A percentile compares a stretch with the other conserved stretches of the same genome.
These are phyloP conservation scores for Bugulina stolonifera DNA, from an alignment of 2,888 invertebrate genomes.

Conservation along the genomic window DNA sequence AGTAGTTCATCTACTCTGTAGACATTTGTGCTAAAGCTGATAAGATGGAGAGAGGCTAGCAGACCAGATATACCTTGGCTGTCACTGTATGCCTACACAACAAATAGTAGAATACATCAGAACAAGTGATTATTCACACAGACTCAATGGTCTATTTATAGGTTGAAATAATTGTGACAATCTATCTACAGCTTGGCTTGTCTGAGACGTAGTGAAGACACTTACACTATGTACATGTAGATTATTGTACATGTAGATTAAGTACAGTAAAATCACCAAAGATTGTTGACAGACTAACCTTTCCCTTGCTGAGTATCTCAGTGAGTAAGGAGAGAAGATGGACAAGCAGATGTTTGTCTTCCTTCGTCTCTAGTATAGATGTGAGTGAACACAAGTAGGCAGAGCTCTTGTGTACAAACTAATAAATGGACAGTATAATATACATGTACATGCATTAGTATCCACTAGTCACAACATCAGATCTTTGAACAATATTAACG, in stretches of 20 bases:
- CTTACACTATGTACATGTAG: neutral
- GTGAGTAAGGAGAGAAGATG: neutral
- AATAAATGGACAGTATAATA: no score
- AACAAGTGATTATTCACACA: no score
- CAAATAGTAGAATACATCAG: neutral
- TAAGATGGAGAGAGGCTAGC: neutral
- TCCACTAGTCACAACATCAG: no score
- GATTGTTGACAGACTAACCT: neutral
- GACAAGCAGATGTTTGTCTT: neutral
- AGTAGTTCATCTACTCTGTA: neutral
- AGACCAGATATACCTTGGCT: neutral
- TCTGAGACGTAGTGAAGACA: neutral
- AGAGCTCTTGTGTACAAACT: no score
- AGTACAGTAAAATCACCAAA: no score
- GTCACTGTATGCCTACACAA: neutral
- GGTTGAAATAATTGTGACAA: no score
- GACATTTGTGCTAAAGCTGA: neutral
- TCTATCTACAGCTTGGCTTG: neutral
- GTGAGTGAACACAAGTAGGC: neutral
- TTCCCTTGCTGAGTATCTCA: neutral
- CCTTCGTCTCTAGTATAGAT: neutral
- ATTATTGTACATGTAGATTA: neutral
- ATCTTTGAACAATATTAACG: no score
- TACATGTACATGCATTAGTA: no score
- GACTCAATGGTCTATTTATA: no score